A percentile compares a stretch with the other conserved stretches of the same genome.
Evolutionary conservation across 1,140 invertebrate genomes (phyloP).

Genomic region (Drosophila varians): DNA sequence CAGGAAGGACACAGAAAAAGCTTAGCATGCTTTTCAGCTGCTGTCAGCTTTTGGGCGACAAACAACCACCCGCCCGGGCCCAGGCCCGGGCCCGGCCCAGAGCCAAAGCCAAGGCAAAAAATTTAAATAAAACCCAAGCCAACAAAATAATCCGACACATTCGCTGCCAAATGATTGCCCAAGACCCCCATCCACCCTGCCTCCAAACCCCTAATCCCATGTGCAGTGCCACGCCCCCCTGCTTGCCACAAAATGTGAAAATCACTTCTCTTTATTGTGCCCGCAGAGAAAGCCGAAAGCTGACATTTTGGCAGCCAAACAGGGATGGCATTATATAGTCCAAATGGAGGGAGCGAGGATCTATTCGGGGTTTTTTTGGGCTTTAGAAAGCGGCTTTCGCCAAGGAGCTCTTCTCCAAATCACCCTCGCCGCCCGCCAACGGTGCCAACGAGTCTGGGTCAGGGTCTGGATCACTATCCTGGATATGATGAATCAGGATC

Average conservation of each 20-base stretch:
- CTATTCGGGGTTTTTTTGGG: slow-evolving; percentile 1
- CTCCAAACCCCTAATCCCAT: slow-evolving; percentile 50
- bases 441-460: too few species aligned
- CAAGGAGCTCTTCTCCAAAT: too few species aligned
- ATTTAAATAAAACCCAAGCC: slow-evolving; percentile 69
- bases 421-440: too few species aligned
- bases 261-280: slow-evolving; percentile 73
- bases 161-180: slow-evolving; percentile 73
- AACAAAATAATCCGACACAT: slow-evolving; percentile 81
- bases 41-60: slow-evolving; percentile 69
- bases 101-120: slow-evolving; percentile 26
- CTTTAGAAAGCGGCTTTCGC: slow-evolving; percentile 4
- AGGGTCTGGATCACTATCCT: background rate
- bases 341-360: slow-evolving; percentile 47
- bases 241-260: slow-evolving; percentile 48
- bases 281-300: slow-evolving; percentile 38
- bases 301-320: slow-evolving; percentile 40
- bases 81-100: background rate
- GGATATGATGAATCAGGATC: background rate
- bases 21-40: slow-evolving; percentile 69
- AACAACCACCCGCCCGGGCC: slow-evolving; percentile 27
- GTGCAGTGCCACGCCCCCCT: slow-evolving; percentile 36
- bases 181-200: slow-evolving; percentile 17
- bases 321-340: slow-evolving; percentile 33
- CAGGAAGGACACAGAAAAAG: slow-evolving; percentile 20